phyloP scores from a whole-genome alignment of 2,113 vertebrate species.

The Myxocyprinus asiaticus region DNA sequence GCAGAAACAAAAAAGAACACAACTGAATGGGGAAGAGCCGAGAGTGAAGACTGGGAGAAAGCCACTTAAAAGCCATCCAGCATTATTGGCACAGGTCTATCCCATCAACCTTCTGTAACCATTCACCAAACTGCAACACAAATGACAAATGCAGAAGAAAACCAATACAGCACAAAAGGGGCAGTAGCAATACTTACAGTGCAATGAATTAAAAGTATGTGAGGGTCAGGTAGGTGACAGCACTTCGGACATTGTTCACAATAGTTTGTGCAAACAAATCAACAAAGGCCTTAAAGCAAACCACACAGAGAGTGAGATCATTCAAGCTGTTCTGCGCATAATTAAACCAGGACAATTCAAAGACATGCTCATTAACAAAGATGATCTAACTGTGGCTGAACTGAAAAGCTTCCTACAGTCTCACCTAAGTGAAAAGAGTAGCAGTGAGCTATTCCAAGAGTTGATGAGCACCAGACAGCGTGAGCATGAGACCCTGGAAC shows the following conservation, averaged over 20 bases:
- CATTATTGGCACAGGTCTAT: too few species aligned
- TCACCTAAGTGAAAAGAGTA: slow-evolving; percentile 20
- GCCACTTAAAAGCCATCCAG: too few species aligned
- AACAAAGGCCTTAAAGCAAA: not conserved
- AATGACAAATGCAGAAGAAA: too few species aligned
- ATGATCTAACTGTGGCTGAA: not conserved
- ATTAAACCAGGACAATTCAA: slow-evolving; percentile 16
- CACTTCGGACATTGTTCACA: not conserved
- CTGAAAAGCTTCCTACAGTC: slow-evolving; percentile 15
- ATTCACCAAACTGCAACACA: too few species aligned
- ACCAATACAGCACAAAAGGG: too few species aligned
- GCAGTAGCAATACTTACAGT: not conserved
- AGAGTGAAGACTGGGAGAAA: too few species aligned
- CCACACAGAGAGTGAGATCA: not conserved
- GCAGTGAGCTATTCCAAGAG: slow-evolving; percentile 37
- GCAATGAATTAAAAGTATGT: not conserved
- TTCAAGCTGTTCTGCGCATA: not conserved
- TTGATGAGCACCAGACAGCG: slow-evolving; percentile 34
- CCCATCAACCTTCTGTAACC: too few species aligned
- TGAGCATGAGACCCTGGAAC: slow-evolving; percentile 19
- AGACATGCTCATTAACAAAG: not conserved
- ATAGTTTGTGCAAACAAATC: not conserved
- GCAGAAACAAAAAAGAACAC: too few species aligned
- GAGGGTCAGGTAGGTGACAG: not conserved
- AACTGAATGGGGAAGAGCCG: too few species aligned